phyloP scores from a whole-genome alignment of 1,140 invertebrate genomes.

The Anastrepha ludens region DNA sequence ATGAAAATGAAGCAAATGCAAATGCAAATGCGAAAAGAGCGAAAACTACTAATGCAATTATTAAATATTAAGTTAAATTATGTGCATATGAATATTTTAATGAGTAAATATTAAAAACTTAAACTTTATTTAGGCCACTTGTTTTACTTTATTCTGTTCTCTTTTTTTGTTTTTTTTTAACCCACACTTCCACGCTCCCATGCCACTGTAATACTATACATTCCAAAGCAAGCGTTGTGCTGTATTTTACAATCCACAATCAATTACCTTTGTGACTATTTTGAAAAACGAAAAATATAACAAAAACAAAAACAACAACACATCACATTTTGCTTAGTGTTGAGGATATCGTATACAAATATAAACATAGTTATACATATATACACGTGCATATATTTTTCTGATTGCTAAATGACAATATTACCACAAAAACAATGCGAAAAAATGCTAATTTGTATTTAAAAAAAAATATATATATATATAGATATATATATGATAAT shows the following conservation, averaged over 20 bases:
- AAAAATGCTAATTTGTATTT: not conserved
- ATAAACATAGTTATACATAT: not conserved
- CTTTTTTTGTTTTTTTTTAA: not conserved
- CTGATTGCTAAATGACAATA: slow-evolving; percentile 52
- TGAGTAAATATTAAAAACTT: not conserved
- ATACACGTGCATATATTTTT: slow-evolving; percentile 2
- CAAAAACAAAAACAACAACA: not conserved
- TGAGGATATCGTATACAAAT: slow-evolving; percentile 9
- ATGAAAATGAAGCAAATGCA: not conserved
- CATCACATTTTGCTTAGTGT: slow-evolving; percentile 50
- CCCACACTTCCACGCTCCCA: not conserved
- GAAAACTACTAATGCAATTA: slow-evolving; percentile 54
- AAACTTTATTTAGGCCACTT: slow-evolving; percentile 22
- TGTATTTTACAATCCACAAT: not conserved
- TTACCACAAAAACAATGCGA: not conserved
- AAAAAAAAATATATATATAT: too few species aligned
- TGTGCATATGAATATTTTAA: not conserved
- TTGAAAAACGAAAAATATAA: not conserved
- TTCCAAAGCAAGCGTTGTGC: not conserved
- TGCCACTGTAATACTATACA: not conserved
- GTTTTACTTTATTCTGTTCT: not conserved
- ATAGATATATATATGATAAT: too few species aligned
- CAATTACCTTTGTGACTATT: slow-evolving; percentile 43
- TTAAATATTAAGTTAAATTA: slow-evolving; percentile 56
- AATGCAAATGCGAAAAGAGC: not conserved